Base-by-base conservation (phyloP, 2,113 vertebrate species). In the Sceloporus undulatus region DNA sequence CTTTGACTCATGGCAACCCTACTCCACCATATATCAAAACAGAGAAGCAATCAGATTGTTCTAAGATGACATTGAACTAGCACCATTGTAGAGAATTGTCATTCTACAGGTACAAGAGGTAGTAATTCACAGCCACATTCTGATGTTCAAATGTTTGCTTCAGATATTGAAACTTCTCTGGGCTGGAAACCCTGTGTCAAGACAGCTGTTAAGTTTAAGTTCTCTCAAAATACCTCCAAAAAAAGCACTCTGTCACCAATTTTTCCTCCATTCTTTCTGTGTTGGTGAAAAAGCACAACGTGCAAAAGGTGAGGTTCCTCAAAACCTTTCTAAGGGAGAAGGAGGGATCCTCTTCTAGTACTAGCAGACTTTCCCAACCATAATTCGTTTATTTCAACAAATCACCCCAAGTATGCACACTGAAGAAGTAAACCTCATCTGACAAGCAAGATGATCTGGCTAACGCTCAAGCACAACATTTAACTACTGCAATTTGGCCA, bases 381-480 rank as follows among this genome's bases (percentile, higher is more conserved):
- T n/a, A 54, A 25, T 56, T 7, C 19, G 59, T n/a, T 14, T 71
- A 84, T 42, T 4, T 80, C 34, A 40, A 87, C 7, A 78, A 88
- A 78, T 82, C 59, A 42, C n/a, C 9, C 42, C 62, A 66, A 81
- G 21, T 59, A 56, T 59, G 34, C 18, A 86, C 38, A 34, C 86
- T 86, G 42, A 74, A 70, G 76, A 29, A 62, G 10, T 25, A 84
- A 70, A 76, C 29, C 6, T 52, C 87, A 54, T 40, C 81, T 56
- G 48, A 87, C 82, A 42, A 86, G 40, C 68, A 56, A 77, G 65
- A 82, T 40, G 84, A 78, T 82, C 29, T 52, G 29, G 74, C 40
- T 71, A 71, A 71, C 42, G 80, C 75, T 86, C 85, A 82, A 82
- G 68, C 75, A 70, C 56, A 62, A 74, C 66, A 74, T 75, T 65